phyloP scores from a whole-genome alignment of 2,113 vertebrate genomes.

The Oncorhynchus tshawytscha region DNA sequence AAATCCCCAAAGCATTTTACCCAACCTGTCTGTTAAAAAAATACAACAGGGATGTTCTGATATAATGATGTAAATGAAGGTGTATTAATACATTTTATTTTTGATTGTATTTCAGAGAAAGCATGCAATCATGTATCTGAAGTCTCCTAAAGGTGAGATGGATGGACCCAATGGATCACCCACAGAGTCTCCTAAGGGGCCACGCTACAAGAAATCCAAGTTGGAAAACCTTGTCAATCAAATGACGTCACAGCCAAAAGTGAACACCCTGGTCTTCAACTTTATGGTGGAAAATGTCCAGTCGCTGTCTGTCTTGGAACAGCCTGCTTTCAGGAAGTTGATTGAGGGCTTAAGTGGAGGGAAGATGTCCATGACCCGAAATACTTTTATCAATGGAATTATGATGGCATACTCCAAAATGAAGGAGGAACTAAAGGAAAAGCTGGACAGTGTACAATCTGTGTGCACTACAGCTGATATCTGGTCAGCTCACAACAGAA shows the following conservation, averaged over 20 bases:
- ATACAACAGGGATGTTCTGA: constrained; percentile 28
- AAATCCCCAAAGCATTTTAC: no score
- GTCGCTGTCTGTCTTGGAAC: constrained; percentile 68
- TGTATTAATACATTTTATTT: not conserved
- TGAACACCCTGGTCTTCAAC: constrained; percentile 63
- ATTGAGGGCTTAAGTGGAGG: constrained; percentile 66
- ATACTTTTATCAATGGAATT: constrained; percentile 65
- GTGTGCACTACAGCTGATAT: constrained; percentile 41
- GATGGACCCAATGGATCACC: constrained; percentile 46
- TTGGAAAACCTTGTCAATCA: constrained; percentile 58
- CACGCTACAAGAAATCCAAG: constrained; percentile 53
- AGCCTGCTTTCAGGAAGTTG: constrained; percentile 69
- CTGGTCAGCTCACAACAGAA: not conserved
- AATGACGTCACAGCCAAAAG: constrained; percentile 62
- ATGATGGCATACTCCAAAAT: constrained; percentile 64
- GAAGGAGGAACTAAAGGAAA: constrained; percentile 62
- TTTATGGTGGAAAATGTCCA: constrained; percentile 75
- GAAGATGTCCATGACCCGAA: constrained; percentile 62
- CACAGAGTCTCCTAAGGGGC: constrained; percentile 26
- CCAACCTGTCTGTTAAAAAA: constrained; percentile 32
- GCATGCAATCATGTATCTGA: constrained; percentile 50
- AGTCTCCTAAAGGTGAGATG: constrained; percentile 46
- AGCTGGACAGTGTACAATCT: constrained; percentile 60
- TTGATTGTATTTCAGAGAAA: constrained; percentile 61
- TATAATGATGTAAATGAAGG: not conserved